Evolutionary conservation across 2,113 vertebrate species (phyloP).

Genomic region (Anseranas semipalmata): DNA sequence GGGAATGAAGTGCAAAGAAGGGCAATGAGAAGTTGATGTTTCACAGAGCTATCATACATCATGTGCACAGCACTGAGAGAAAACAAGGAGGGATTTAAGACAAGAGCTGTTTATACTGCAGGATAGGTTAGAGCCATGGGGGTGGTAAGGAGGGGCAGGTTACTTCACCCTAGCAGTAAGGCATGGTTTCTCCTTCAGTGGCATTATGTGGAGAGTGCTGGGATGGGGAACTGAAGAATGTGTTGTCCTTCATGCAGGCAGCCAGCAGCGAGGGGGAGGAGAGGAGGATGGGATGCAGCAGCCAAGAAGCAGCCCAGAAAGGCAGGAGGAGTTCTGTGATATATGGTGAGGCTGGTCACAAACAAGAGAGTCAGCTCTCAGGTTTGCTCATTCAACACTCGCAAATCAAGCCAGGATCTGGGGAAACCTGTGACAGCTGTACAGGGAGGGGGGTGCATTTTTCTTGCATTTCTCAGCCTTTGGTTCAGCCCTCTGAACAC

Average conservation of each 20-base stretch:
- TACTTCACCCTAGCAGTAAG: rapidly evolving
- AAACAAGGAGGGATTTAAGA: neutral
- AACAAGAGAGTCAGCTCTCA: neutral
- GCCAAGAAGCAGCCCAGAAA: neutral
- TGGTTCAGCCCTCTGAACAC: neutral
- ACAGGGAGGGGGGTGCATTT: neutral
- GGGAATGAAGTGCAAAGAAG: neutral
- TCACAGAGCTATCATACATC: neutral
- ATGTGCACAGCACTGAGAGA: neutral
- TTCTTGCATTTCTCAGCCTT: neutral
- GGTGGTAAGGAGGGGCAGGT: neutral
- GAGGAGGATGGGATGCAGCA: neutral
- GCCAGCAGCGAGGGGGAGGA: neutral
- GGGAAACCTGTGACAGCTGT: neutral
- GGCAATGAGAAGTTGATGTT: neutral
- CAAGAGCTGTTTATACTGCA: neutral
- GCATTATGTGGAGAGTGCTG: neutral
- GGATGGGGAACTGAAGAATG: neutral
- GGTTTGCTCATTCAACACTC: neutral
- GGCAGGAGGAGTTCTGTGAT: neutral
- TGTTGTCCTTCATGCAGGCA: neutral
- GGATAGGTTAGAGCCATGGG: neutral
- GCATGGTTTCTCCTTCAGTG: neutral
- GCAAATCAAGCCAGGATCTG: neutral
- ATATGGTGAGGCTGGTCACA: neutral